Percentiles rank a stretch among this genome's conserved stretches.
phyloP scores from a whole-genome alignment of 2,888 invertebrate species.

The Platycheirus rosarum region DNA sequence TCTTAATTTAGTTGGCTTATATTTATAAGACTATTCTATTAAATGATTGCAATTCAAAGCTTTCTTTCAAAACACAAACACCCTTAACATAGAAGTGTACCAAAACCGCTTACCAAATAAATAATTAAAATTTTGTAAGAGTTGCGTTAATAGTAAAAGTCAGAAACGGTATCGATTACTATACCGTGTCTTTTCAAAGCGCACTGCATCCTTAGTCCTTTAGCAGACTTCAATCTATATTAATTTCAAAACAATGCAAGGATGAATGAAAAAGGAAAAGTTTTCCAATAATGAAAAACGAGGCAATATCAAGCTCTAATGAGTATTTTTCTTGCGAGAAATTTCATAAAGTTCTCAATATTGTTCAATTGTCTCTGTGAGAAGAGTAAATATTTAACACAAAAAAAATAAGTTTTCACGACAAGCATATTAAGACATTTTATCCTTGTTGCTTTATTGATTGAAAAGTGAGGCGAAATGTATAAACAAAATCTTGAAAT shows the following conservation, averaged over 20 bases:
- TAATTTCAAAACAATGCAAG: constrained; percentile 23
- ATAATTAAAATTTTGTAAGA: no score
- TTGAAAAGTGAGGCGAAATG: neutral
- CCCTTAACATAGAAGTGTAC: no score
- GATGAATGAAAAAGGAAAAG: constrained; percentile 5
- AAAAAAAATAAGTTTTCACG: constrained; percentile 1
- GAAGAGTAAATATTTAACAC: constrained; percentile 19
- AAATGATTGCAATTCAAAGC: no score
- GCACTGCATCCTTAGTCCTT: neutral
- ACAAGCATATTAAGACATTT: constrained; percentile 1
- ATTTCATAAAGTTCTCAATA: constrained; percentile 22
- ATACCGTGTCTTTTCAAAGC: no score
- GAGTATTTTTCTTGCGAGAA: constrained; percentile 27
- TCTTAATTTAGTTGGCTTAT: no score
- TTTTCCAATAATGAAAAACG: constrained; percentile 32
- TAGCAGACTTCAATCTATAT: constrained; percentile 7
- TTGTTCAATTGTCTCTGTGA: neutral
- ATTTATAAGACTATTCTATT: no score
- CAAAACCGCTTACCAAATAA: no score
- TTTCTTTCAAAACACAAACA: no score
- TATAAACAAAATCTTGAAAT: constrained; percentile 16
- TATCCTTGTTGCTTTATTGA: constrained; percentile 1
- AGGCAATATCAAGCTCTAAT: constrained; percentile 27
- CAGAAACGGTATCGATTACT: no score
- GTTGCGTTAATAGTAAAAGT: no score